Conservation (phyloP, 2,888 invertebrate species). For the Salpingus planirostris region DNA sequence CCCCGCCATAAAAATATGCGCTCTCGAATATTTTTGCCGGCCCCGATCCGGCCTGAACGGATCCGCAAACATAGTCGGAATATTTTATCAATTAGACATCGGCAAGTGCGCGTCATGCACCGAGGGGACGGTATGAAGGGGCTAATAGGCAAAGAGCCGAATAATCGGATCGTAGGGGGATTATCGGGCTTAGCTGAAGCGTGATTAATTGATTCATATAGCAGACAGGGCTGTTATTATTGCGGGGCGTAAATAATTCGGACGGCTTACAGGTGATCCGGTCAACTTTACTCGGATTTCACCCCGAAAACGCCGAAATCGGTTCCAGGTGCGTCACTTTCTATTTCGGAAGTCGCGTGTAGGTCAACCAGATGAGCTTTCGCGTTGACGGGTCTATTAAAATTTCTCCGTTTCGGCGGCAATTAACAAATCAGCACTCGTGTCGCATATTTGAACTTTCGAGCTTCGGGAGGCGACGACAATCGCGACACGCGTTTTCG, state of each 20-base stretch:
- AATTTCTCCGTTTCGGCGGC: constrained; percentile 24
- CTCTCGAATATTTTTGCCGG: no score
- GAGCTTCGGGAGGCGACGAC: no score
- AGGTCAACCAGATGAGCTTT: constrained; percentile 8
- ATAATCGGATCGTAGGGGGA: constrained; percentile 40
- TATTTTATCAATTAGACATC: constrained; percentile 33
- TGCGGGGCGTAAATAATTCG: constrained; percentile 37
- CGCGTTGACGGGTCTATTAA: constrained; percentile 23
- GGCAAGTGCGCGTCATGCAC: constrained; percentile 13
- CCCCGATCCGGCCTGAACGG: no score
- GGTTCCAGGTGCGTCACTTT: constrained; percentile 7
- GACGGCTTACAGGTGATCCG: constrained; percentile 35
- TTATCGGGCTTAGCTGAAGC: constrained; percentile 39
- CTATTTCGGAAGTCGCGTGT: constrained; percentile 18
- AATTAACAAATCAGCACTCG: constrained; percentile 29
- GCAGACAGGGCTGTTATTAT: constrained; percentile 35
- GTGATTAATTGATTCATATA: constrained; percentile 43
- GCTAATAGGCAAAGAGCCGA: constrained; percentile 36
- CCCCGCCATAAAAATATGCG: no score
- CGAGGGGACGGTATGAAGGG: constrained; percentile 19
- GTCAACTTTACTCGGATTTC: constrained; percentile 13
- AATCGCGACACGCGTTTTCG: no score
- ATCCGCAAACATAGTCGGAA: constrained; percentile 28
- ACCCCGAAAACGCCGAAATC: neutral
- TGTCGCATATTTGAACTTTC: constrained; percentile 27